Percentiles rank a stretch among this genome's conserved stretches.
phyloP scores from a whole-genome alignment of 2,797 vertebrate genomes.

The Sternotherus odoratus region DNA sequence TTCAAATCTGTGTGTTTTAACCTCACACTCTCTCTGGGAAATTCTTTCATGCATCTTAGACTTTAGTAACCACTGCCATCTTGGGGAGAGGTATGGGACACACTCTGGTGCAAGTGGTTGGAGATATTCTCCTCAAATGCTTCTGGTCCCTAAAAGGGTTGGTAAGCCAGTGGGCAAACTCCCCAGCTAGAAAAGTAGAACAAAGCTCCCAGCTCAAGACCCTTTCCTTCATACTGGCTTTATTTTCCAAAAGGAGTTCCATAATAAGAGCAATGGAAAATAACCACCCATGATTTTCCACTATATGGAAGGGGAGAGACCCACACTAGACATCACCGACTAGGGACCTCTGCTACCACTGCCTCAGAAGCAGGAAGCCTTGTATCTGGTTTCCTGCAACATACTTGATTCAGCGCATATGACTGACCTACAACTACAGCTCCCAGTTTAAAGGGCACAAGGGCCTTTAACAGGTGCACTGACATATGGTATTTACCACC shows the following conservation, averaged over 20 bases:
- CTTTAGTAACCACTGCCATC: neutral
- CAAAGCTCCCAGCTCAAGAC: neutral
- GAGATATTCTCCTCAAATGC: neutral
- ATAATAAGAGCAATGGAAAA: neutral
- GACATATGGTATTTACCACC: no score
- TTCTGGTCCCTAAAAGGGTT: neutral
- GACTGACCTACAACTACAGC: no score
- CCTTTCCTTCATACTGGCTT: neutral
- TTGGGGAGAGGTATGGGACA: neutral
- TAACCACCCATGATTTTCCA: neutral
- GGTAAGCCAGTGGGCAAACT: neutral
- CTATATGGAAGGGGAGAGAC: neutral
- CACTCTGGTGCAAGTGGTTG: neutral
- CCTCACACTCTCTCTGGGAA: neutral
- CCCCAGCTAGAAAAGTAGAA: neutral
- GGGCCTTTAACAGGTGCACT: no score
- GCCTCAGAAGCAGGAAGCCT: neutral
- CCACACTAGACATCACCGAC: neutral
- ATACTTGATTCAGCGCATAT: no score
- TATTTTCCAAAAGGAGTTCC: neutral
- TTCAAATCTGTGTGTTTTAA: neutral
- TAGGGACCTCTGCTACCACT: neutral
- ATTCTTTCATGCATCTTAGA: no score
- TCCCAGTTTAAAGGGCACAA: no score
- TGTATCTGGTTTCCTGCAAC: neutral